A percentile compares a stretch with the other conserved stretches of the same genome.
phyloP scores from a whole-genome alignment of 2,888 invertebrate genomes.

The Parelbella ahira region DNA sequence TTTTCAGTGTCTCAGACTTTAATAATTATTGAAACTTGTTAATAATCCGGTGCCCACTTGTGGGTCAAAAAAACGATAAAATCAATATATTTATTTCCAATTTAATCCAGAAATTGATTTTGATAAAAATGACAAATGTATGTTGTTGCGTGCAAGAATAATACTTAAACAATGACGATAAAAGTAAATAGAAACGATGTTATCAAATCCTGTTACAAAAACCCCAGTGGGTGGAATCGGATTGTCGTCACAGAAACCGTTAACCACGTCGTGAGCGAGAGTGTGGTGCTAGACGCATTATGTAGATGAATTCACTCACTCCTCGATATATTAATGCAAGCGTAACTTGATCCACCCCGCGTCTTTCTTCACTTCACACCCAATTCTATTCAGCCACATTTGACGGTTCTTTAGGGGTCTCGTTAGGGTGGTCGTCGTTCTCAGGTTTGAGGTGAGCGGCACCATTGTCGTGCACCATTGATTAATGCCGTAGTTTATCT shows the following conservation, averaged over 20 bases:
- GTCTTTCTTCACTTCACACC: constrained; percentile 19
- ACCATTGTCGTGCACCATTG: constrained; percentile 72
- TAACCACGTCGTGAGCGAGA: constrained; percentile 45
- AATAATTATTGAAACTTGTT: too few relatives aligned
- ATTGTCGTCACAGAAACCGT: constrained; percentile 60
- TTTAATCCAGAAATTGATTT: too few relatives aligned
- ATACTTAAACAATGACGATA: too few relatives aligned
- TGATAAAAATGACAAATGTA: too few relatives aligned
- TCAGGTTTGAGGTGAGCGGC: constrained; percentile 63
- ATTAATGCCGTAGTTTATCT: constrained; percentile 77
- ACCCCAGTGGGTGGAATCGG: constrained; percentile 46
- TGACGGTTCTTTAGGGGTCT: constrained; percentile 38
- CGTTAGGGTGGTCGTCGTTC: constrained; percentile 40
- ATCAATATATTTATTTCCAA: too few relatives aligned
- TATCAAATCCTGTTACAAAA: constrained; percentile 46
- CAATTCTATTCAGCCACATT: constrained; percentile 13
- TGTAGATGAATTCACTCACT: constrained; percentile 58
- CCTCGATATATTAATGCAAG: constrained; percentile 38
- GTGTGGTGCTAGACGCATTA: constrained; percentile 50
- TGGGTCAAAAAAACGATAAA: too few relatives aligned
- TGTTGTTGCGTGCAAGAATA: too few relatives aligned
- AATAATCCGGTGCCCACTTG: too few relatives aligned
- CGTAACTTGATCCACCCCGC: constrained; percentile 35
- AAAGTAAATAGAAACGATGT: constrained; percentile 24
- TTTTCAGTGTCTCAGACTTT: too few relatives aligned